These are phyloP conservation scores for Crotalus viridis DNA, from an alignment of 2,113 vertebrate species.

Conservation along the genomic window DNA sequence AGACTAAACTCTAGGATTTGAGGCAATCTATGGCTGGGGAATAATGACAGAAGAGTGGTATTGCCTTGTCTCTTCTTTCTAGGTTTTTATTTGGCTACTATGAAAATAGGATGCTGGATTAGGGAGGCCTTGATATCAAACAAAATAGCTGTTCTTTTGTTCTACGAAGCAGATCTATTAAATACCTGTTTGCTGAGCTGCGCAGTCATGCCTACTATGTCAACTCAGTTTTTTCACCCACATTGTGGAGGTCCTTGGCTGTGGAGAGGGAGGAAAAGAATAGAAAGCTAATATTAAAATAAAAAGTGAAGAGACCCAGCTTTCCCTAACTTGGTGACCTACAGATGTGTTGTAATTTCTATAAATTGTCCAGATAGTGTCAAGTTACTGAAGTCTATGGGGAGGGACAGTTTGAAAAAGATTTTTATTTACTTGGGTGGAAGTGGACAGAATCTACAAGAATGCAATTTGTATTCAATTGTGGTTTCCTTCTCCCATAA, in stretches of 20 bases:
- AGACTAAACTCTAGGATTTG: background rate
- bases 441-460: background rate
- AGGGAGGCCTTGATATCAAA: background rate
- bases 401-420: background rate
- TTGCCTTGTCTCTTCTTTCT: background rate
- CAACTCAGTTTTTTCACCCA: background rate
- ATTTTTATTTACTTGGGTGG: background rate
- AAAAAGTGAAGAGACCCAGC: background rate
- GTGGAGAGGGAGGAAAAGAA: background rate
- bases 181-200: background rate
- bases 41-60: background rate
- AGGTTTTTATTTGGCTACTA: background rate
- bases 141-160: background rate
- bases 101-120: background rate
- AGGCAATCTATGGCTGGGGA: background rate
- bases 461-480: background rate
- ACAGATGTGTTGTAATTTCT: background rate
- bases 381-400: background rate
- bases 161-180: background rate
- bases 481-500: slow-evolving; percentile 4
- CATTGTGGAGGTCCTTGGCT: background rate
- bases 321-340: background rate
- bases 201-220: background rate
- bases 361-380: background rate
- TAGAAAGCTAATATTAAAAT: background rate